A percentile compares a stretch with the other conserved stretches of the same genome.
Evolutionary conservation across 2,888 invertebrate genomes (phyloP).

Genomic region (Tanaodytes sp.): DNA sequence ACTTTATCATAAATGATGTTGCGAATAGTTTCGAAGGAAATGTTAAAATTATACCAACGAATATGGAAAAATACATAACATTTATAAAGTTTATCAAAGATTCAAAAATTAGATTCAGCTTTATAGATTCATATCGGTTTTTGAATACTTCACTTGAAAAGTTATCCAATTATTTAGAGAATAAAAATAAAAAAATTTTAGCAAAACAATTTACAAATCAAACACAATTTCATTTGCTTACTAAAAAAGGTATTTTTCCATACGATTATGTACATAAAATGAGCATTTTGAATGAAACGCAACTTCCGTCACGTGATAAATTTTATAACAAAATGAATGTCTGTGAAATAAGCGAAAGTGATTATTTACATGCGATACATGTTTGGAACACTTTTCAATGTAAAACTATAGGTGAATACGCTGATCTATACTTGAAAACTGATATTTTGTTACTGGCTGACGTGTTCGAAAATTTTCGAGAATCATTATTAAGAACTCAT

Average conservation of each 20-base stretch:
- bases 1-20: constrained; percentile 26
- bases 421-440: constrained; percentile 24
- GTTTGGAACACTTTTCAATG: constrained; percentile 19
- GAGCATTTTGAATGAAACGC: constrained; percentile 55
- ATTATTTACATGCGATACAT: constrained; percentile 61
- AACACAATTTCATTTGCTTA: constrained; percentile 24
- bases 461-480: too few relatives aligned
- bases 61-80: constrained; percentile 44
- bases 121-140: constrained; percentile 37
- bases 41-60: constrained; percentile 57
- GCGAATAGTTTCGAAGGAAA: constrained; percentile 44
- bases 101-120: constrained; percentile 27
- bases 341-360: constrained; percentile 38
- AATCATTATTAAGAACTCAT: constrained; percentile 11
- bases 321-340: constrained; percentile 58
- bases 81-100: constrained; percentile 26
- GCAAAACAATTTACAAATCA: constrained; percentile 6
- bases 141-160: constrained; percentile 20
- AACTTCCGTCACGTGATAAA: constrained; percentile 44
- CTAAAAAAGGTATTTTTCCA: constrained; percentile 62
- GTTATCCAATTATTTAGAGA: constrained; percentile 28
- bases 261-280: constrained; percentile 59
- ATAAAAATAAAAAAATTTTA: constrained; percentile 22
- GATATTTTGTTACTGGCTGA: too few relatives aligned
- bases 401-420: constrained; percentile 1